Conservation (phyloP, 30 jellyfish, hydroid and myxozoan species). For the Mastigias papua region DNA sequence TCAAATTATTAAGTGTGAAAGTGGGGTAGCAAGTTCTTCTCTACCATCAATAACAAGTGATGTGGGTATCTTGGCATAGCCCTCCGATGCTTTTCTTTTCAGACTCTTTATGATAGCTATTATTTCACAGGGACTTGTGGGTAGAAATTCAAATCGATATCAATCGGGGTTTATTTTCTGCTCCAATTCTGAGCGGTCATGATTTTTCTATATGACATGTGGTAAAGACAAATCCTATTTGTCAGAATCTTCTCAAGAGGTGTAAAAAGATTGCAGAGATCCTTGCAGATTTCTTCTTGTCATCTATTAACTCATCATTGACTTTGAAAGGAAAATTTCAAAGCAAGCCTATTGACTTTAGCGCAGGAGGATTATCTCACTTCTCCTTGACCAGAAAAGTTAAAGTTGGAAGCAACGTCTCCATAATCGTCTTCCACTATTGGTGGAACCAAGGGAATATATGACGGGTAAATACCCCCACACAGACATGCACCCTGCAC, state of each 20-base stretch:
- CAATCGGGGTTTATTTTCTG: background rate
- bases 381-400: no score
- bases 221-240: background rate
- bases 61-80: background rate
- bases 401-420: no score
- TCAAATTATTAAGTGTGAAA: conserved; percentile 25
- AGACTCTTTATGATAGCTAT: background rate
- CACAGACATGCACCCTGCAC: no score
- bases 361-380: no score
- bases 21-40: conserved; percentile 49
- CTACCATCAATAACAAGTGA: conserved; percentile 20
- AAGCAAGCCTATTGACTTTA: no score
- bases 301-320: conserved; percentile 1
- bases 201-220: background rate
- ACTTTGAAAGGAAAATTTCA: no score
- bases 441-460: no score
- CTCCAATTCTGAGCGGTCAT: background rate
- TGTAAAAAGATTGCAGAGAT: background rate
- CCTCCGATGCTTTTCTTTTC: background rate
- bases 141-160: background rate
- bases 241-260: background rate
- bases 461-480: no score
- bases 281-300: background rate
- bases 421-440: no score
- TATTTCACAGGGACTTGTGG: background rate